These are phyloP conservation scores for rat (Rattus norvegicus) DNA, from an alignment of 2,113 vertebrate species.

Conservation along the genomic window DNA sequence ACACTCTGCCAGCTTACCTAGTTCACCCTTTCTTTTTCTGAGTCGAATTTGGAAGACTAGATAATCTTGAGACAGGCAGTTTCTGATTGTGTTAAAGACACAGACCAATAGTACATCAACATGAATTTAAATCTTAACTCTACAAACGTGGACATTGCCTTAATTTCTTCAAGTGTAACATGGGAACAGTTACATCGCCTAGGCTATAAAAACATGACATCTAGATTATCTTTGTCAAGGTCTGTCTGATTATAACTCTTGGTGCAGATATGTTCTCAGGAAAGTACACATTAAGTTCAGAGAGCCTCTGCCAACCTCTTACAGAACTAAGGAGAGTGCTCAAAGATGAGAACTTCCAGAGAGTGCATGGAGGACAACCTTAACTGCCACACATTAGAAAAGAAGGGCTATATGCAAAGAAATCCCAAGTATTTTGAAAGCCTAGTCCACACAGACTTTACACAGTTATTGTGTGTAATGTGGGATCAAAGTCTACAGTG, in stretches of 20 bases:
- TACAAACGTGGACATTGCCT: background rate
- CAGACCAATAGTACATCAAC: background rate
- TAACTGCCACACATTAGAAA: background rate
- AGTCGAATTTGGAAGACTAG: background rate
- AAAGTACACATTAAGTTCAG: background rate
- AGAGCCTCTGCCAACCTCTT: background rate
- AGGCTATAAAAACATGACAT: background rate
- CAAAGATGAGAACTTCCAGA: background rate
- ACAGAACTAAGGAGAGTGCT: background rate
- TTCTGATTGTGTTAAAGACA: background rate
- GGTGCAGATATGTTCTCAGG: background rate
- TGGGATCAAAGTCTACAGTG: background rate
- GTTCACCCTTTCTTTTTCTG: background rate
- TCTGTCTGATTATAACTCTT: background rate
- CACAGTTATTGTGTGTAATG: background rate
- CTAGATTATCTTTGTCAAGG: background rate
- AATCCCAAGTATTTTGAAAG: background rate
- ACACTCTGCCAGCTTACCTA: background rate
- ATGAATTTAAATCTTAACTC: constrained; percentile 6
- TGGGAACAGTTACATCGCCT: background rate
- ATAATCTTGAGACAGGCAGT: background rate
- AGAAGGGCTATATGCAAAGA: background rate
- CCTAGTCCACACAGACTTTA: constrained; percentile 1
- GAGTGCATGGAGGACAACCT: background rate
- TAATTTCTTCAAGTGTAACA: background rate